Evolutionary conservation across 2,888 invertebrate genomes (phyloP), one percentile per base, ranked within the genome.

Genomic region (Baccha elongata): DNA sequence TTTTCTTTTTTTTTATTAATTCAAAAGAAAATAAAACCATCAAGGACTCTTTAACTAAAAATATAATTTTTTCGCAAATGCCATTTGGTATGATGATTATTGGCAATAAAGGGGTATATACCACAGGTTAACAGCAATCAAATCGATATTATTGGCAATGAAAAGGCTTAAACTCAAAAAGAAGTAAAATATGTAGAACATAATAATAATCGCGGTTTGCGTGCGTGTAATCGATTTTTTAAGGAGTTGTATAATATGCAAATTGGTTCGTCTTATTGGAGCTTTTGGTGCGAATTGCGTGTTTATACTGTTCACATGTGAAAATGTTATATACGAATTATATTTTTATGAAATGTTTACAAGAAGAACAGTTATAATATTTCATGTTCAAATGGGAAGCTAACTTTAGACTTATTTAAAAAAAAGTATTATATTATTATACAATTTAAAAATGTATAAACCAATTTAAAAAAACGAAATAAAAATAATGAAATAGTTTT

Each of bases 111-210:
- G 37, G 17, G 3, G 48, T 37, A 15, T 37, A 55, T 13, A 4
- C n/a, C 55, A 40, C 37, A 55, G 40, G 40, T 58, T 58, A 23
- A 58, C 23, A 29, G 23, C 23, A 58, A 58, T 58, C 40, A 23
- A 79, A 68, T 79, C 68, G 79, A 79, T 79, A 73, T 79, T 73
- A 79, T 79, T 73, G 68, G 26, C 73, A 73, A 68, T 79, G 73
- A 50, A 71, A 79, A 68, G 60, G 55, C 40, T 79, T 73, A 7
- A 40, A 50, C 29, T 32, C 7, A 58, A 23, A 13, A 7, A n/a
- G n/a, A 15, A 21, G 0, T n/a, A n/a, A 68, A 35, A 73, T 53
- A 35, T 46, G 26, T 35, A 74, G 29, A 17, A 52, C 11, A 48
- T 44, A 62, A 44, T 62, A 60, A 74, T 68, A 75, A 68, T 67